Evolutionary conservation across 2,113 vertebrate species (phyloP).

Genomic region (Sterrhoptilus dennistouni): DNA sequence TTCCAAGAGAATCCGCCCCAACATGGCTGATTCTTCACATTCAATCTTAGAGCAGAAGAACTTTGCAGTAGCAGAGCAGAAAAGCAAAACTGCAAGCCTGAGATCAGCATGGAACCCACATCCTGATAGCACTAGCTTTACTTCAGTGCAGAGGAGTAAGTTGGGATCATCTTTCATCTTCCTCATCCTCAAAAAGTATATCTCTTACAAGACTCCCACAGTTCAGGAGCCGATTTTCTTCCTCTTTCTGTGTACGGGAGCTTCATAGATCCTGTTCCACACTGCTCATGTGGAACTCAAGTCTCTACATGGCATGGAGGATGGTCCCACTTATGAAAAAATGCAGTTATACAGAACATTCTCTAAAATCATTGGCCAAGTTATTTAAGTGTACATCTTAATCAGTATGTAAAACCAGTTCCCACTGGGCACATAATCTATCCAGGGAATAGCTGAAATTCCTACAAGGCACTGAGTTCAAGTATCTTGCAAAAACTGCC

Average conservation of each 20-base stretch:
- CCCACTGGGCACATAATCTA: not conserved
- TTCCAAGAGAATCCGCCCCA: not conserved
- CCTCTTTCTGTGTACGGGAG: not conserved
- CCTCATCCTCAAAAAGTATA: not conserved
- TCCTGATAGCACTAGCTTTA: not conserved
- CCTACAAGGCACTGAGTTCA: not conserved
- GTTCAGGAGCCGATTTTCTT: not conserved
- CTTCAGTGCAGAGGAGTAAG: not conserved
- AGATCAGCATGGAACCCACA: not conserved
- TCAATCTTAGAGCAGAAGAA: not conserved
- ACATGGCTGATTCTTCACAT: not conserved
- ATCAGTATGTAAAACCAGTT: not conserved
- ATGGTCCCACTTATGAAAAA: not conserved
- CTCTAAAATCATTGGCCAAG: not conserved
- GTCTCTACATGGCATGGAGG: not conserved
- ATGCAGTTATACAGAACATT: not conserved
- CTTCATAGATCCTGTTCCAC: not conserved
- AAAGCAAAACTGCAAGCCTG: not conserved
- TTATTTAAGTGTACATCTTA: not conserved
- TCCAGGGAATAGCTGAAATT: not conserved
- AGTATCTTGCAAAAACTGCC: not conserved
- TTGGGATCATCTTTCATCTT: not conserved
- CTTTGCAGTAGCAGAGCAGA: not conserved
- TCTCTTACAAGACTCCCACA: not conserved
- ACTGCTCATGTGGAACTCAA: accelerated